Conservation (phyloP, 92 coral and sea anemone species). For the Muricea muricata region DNA sequence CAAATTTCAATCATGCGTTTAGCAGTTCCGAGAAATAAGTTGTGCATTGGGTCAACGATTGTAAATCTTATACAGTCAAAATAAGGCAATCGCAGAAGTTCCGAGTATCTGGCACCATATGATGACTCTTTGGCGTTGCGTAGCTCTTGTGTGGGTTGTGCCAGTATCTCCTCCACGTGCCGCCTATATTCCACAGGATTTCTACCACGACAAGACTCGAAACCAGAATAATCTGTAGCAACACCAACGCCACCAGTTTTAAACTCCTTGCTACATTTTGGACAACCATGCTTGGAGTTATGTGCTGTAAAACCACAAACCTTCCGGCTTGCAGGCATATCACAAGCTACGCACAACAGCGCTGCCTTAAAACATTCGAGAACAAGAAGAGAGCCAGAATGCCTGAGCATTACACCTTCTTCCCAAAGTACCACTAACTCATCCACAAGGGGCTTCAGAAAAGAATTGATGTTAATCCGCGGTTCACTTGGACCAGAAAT, state of each 20-base stretch:
- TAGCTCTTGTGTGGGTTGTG: neutral
- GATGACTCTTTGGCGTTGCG: neutral
- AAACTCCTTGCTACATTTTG: conserved; percentile 62
- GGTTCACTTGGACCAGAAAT: conserved; percentile 77
- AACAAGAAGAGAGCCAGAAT: neutral
- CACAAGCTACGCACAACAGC: conserved; percentile 70
- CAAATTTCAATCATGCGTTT: conserved; percentile 58
- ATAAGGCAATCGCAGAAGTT: neutral
- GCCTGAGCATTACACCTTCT: conserved; percentile 39
- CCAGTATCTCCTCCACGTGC: neutral
- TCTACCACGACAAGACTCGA: neutral
- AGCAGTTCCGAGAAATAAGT: neutral
- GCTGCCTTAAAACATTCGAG: conserved; percentile 8
- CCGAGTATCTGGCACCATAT: neutral
- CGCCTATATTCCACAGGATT: neutral
- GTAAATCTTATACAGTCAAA: neutral
- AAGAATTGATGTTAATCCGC: conserved; percentile 37
- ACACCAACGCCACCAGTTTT: neutral
- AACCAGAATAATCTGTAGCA: conserved; percentile 3
- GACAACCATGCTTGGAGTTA: conserved; percentile 53
- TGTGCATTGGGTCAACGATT: conserved; percentile 1
- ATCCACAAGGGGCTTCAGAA: neutral
- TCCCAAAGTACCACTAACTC: neutral
- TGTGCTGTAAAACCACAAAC: conserved; percentile 74
- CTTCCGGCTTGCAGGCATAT: conserved; percentile 74